phyloP scores from a whole-genome alignment of 2,113 vertebrate genomes.

The Trichechus manatus region DNA sequence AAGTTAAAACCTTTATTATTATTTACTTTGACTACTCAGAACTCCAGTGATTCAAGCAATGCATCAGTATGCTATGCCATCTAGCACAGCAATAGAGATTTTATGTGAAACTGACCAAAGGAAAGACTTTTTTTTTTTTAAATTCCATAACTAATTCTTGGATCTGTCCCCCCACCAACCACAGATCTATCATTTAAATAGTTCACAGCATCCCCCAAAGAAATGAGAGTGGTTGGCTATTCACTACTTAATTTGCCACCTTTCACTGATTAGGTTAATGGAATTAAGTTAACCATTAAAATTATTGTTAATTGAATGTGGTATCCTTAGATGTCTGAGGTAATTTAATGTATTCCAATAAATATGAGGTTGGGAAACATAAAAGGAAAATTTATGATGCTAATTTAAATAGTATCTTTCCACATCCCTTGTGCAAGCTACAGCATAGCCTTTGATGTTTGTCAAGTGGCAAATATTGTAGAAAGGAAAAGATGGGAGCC shows the following conservation, averaged over 20 bases:
- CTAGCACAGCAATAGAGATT: background rate
- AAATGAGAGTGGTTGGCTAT: background rate
- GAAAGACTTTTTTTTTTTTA: background rate
- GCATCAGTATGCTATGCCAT: background rate
- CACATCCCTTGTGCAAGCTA: background rate
- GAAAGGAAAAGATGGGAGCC: background rate
- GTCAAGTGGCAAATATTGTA: constrained; percentile 18
- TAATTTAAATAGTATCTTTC: constrained; percentile 60
- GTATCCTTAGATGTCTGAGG: constrained; percentile 49
- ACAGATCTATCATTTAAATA: background rate
- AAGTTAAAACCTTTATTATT: background rate
- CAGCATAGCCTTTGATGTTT: background rate
- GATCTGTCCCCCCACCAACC: background rate
- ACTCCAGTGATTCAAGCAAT: background rate
- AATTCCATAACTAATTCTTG: background rate
- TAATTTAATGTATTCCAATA: constrained; percentile 73
- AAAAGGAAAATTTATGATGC: constrained; percentile 27
- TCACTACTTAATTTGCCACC: constrained; percentile 26
- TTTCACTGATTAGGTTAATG: constrained; percentile 67
- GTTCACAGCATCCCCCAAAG: background rate
- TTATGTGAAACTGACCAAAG: background rate
- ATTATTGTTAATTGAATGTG: constrained; percentile 49
- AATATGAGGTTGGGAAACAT: constrained; percentile 51
- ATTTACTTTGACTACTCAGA: constrained; percentile 5
- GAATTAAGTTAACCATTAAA: constrained; percentile 64